These are phyloP conservation scores for Dione juno DNA, from an alignment of 2,888 invertebrate species.

Conservation along the genomic window DNA sequence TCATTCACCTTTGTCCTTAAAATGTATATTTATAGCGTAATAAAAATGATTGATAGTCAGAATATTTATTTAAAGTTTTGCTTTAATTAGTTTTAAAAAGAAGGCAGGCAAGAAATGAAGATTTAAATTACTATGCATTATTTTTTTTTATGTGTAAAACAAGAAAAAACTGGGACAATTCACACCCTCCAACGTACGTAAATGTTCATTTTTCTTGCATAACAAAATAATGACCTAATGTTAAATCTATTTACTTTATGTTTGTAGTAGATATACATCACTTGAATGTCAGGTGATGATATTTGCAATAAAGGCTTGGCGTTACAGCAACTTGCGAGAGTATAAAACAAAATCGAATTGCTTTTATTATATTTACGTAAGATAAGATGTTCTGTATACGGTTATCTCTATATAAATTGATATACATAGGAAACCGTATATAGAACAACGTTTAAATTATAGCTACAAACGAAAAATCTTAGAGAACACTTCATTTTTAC, in stretches of 20 bases:
- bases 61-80: not conserved
- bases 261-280: not conserved
- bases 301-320: conserved; percentile 45
- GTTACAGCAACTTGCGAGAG: conserved; percentile 37
- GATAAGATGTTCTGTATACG: no score
- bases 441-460: not conserved
- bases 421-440: not conserved
- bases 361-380: not conserved
- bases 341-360: not conserved
- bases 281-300: conserved; percentile 44
- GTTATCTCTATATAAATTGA: not conserved
- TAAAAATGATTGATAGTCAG: not conserved
- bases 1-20: not conserved
- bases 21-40: not conserved
- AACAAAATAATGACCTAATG: not conserved
- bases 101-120: not conserved
- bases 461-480: not conserved
- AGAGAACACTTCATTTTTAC: not conserved
- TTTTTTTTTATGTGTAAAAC: not conserved
- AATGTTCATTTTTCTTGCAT: no score
- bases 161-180: not conserved
- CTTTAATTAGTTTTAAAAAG: not conserved
- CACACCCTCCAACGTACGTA: no score
- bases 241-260: not conserved
- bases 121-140: not conserved